Base-by-base conservation (phyloP, 2,888 invertebrate species). In the Meliscaeva auricollis region DNA sequence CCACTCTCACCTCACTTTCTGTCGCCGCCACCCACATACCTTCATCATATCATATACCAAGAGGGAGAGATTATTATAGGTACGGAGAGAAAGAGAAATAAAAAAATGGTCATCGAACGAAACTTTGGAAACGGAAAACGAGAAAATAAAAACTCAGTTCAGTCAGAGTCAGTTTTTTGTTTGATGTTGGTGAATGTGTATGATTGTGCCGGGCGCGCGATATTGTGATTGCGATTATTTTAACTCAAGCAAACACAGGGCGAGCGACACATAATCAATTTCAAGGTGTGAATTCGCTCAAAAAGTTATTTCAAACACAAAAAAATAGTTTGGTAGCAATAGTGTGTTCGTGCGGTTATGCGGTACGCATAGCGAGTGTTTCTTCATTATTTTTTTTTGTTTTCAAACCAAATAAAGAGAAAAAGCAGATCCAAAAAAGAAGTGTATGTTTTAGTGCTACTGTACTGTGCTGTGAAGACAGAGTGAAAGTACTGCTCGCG, bases 251-350 rank as follows among this genome's bases (percentile, higher is more conserved):
- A 15, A n/a, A 44, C 46, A 46, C 64, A 46, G 30, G 15, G 44
- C 15, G 11, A 44, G 8, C 58, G 38, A 68, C 81, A 85, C 66
- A 76, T 70, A 77, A 85, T 85, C 81, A 85, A 81, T 69, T 81
- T 81, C 73, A 81, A 85, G 85, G 85, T 85, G 85, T 81, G 76
- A 81, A 81, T 77, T 46, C 46, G 76, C 56, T 85, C 54, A 30
- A 41, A 75, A 75, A 26, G 70, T 75, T 58, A 68, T 85, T 76
- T 73, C 20, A 17, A 30, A 77, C 17, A 50, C 15, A n/a, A 20
- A 48, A 48, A 64, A 48, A 66, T 81, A 85, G 85, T 85, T 81
- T 56, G 73, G 76, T 73, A 76, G 52, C 68, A 68, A 81, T 62
- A 50, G 72, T 77, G 81, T 76, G 58, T 69, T 77, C 15, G 72